A percentile compares a stretch with the other conserved stretches of the same genome.
These are phyloP conservation scores for Uropsilus gracilis DNA, from an alignment of 2,113 vertebrate genomes.

Conservation along the genomic window DNA sequence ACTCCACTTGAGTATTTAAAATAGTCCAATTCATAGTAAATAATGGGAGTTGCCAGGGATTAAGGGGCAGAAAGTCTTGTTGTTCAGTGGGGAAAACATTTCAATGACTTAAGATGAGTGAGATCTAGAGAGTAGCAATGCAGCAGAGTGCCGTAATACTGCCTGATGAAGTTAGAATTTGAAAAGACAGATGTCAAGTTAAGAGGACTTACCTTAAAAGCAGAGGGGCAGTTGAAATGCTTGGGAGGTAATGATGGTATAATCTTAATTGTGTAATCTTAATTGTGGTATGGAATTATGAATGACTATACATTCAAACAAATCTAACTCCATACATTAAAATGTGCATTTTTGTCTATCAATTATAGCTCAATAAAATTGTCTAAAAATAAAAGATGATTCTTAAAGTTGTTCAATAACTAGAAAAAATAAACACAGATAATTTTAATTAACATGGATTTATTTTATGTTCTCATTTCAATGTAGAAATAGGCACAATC, in stretches of 20 bases:
- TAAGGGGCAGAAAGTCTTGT: accelerated
- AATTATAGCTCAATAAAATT: background rate
- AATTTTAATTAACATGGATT: background rate
- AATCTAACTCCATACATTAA: background rate
- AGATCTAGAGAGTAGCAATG: background rate
- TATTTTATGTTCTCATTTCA: conserved; percentile 16
- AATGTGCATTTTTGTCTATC: background rate
- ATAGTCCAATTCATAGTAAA: background rate
- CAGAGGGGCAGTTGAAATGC: background rate
- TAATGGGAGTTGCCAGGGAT: background rate
- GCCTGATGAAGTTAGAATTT: background rate
- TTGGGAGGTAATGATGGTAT: background rate
- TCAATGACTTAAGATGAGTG: background rate
- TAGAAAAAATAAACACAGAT: background rate
- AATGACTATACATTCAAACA: background rate
- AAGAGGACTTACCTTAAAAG: background rate
- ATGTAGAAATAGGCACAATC: background rate
- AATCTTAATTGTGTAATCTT: background rate
- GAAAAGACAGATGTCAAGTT: background rate
- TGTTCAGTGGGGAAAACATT: background rate
- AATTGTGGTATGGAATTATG: background rate
- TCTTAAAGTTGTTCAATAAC: background rate
- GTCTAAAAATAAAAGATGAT: background rate
- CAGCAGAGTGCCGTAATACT: background rate
- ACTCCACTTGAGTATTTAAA: background rate